Evolutionary conservation across 1,140 invertebrate species (phyloP), one percentile per base, ranked within the genome.

Genomic region (Druon quercuslanigerum): DNA sequence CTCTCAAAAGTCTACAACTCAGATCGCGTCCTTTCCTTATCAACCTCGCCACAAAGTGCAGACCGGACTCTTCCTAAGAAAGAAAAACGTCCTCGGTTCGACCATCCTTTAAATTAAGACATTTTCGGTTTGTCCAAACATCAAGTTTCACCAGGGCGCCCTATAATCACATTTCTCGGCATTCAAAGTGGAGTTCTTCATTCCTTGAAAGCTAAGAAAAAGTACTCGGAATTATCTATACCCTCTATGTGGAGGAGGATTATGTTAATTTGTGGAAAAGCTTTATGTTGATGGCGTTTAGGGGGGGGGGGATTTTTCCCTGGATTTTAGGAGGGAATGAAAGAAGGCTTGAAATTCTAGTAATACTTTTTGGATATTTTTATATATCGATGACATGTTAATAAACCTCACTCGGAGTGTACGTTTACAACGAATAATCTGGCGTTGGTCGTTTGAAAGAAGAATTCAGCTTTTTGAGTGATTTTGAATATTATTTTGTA

Each of bases 1-100:
- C 79, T 57, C 73, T 57, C 19, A 71, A 73, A 78, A 80, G 80
- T 84, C 83, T 76, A 81, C 60, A 82, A 82, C 77, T 77, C 76
- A 11, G 60, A 75, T 66, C 25, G 60, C 60, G 60, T 66, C 60
- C 25, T 66, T 66, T 66, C 60, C 25, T 66, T 66, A 66, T 66
- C 60, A 66, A 33, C 40, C 16, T 66, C 33, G 14, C 60, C 60
- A 40, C 60, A 66, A 66, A 66, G 60, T 66, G 60, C 25, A 66
- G 9, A 66, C 60, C 60, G 25, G 20, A 66, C 60, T 66, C 20
- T 40, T 66, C 25, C 25, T 33, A 66, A 66, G 60, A 40, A 66
- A 66, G 60, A 66, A 66, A 66, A 66, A 66, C 57, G 57, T 66
- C 60, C 60, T 66, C 40, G 57, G 20, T 33, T 66, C 20, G 57